phyloP scores from a whole-genome alignment of 1,140 invertebrate genomes.

The Leptinotarsa texana region DNA sequence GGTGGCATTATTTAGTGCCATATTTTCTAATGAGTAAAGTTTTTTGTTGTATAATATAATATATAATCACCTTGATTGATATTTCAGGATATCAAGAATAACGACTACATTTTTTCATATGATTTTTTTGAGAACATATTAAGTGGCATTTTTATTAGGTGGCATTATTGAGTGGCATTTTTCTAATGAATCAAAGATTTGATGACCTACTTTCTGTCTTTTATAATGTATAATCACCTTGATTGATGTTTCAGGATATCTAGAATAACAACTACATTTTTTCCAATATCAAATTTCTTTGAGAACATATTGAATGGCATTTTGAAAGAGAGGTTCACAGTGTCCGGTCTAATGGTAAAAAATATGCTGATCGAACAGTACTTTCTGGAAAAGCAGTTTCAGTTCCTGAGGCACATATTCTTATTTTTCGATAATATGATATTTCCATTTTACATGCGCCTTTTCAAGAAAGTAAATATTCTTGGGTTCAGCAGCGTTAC shows the following conservation, averaged over 20 bases:
- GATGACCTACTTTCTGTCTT: no score
- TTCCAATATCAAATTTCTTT: constrained; percentile 53
- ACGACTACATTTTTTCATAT: no score
- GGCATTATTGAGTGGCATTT: no score
- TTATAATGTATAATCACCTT: background rate
- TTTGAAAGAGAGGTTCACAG: constrained; percentile 57
- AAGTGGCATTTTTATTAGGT: no score
- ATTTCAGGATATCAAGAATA: no score
- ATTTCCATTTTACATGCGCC: constrained; percentile 64
- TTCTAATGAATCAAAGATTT: no score
- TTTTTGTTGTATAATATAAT: no score
- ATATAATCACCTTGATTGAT: no score
- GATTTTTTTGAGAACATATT: no score
- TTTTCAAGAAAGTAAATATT: constrained; percentile 61
- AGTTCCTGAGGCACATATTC: constrained; percentile 61
- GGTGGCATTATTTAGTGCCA: no score
- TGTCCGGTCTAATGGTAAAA: constrained; percentile 60
- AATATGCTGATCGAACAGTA: constrained; percentile 59
- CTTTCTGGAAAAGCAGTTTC: constrained; percentile 58
- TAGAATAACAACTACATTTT: constrained; percentile 40
- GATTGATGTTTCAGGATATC: constrained; percentile 36
- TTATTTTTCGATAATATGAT: constrained; percentile 69
- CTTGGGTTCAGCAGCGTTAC: no score
- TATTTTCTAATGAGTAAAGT: no score
- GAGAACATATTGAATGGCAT: constrained; percentile 55